These are phyloP conservation scores for Mesoligia furuncula DNA, from an alignment of 2,888 invertebrate species.

Conservation along the genomic window DNA sequence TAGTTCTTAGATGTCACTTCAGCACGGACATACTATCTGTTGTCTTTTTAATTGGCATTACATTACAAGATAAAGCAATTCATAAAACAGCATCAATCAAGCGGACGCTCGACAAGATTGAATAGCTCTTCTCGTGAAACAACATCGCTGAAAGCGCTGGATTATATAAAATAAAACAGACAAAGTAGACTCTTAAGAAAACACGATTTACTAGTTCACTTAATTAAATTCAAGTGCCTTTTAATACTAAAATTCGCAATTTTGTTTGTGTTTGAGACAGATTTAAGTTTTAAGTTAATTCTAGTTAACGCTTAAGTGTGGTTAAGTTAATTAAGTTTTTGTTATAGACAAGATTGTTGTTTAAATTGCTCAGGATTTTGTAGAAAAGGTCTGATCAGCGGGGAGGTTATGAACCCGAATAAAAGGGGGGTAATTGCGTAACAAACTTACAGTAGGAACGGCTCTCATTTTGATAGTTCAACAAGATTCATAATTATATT, in stretches of 20 bases:
- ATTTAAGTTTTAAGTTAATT: constrained; percentile 23
- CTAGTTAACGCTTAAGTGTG: constrained; percentile 36
- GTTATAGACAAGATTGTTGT: constrained; percentile 2
- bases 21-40: constrained; percentile 1
- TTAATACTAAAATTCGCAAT: constrained; percentile 18
- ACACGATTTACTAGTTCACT: constrained; percentile 44
- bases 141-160: constrained; percentile 35
- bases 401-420: neutral
- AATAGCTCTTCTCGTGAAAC: constrained; percentile 30
- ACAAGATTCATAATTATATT: neutral
- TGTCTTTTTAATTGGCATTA: constrained; percentile 30
- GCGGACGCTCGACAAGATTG: constrained; percentile 16
- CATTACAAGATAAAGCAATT: constrained; percentile 33
- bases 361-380: neutral
- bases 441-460: neutral
- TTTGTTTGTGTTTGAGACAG: constrained; percentile 38
- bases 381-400: neutral
- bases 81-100: constrained; percentile 48
- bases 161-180: constrained; percentile 42
- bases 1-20: neutral
- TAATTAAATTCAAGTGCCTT: constrained; percentile 55
- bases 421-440: neutral
- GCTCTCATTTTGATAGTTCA: neutral
- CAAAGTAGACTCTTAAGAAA: constrained; percentile 32
- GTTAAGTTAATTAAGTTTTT: constrained; percentile 29